A percentile compares a stretch with the other conserved stretches of the same genome.
phyloP scores from a whole-genome alignment of 2,888 invertebrate genomes.

The Iselma pallidipennis region DNA sequence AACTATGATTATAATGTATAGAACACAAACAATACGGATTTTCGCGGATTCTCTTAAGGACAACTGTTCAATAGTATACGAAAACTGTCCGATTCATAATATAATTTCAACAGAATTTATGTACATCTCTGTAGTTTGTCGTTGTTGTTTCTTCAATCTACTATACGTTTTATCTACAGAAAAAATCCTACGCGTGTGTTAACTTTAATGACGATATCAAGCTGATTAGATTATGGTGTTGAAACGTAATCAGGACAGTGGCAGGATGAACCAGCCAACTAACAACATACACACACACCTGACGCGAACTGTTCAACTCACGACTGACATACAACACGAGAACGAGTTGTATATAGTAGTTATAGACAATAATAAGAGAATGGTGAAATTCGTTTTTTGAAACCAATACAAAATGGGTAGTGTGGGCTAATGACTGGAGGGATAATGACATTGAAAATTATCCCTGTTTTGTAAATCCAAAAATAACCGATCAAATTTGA shows the following conservation, averaged over 20 bases:
- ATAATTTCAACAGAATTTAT: too few species aligned
- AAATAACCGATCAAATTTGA: too few species aligned
- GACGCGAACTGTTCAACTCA: constrained; percentile 10
- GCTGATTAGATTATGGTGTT: constrained; percentile 13
- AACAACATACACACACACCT: constrained; percentile 2
- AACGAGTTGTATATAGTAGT: not conserved
- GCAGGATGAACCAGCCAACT: not conserved
- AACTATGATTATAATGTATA: too few species aligned
- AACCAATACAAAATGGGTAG: too few species aligned
- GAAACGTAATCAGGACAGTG: constrained; percentile 1
- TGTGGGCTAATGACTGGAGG: too few species aligned
- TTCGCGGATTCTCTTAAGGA: too few species aligned
- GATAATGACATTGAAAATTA: not conserved
- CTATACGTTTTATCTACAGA: not conserved
- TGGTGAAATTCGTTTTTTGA: not conserved
- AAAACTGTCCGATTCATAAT: too few species aligned
- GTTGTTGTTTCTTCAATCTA: too few species aligned
- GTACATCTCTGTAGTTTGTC: not conserved
- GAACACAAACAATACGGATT: too few species aligned
- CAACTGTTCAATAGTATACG: not conserved
- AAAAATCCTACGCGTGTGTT: not conserved
- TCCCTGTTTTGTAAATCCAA: not conserved
- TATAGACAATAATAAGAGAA: not conserved
- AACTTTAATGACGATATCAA: not conserved
- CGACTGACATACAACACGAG: not conserved